A percentile compares a stretch with the other conserved stretches of the same genome.
These are phyloP conservation scores for Pseudochromis fuscus DNA, from an alignment of 2,797 vertebrate species.

Conservation along the genomic window DNA sequence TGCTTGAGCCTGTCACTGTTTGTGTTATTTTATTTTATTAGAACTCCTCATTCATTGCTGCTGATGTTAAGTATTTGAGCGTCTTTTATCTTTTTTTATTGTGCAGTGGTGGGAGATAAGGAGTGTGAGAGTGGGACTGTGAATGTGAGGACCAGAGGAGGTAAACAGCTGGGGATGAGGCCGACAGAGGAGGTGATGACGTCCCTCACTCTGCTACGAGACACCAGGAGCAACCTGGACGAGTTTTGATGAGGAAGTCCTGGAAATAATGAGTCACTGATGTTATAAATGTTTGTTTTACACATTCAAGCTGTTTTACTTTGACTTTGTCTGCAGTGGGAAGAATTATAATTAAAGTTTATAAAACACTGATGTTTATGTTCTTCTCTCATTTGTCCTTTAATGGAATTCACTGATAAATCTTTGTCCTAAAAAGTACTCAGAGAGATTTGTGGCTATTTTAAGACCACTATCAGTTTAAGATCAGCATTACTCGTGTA, in stretches of 20 bases:
- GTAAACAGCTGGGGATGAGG: conserved; percentile 84
- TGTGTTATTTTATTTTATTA: not conserved
- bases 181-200: conserved; percentile 75
- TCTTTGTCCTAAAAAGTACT: conserved; percentile 11
- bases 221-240: conserved; percentile 82
- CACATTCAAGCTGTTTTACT: conserved; percentile 27
- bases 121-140: conserved; percentile 85
- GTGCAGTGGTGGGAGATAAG: conserved; percentile 88
- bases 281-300: conserved; percentile 40
- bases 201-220: conserved; percentile 83
- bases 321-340: conserved; percentile 18
- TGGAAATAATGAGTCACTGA: conserved; percentile 38
- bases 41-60: not conserved
- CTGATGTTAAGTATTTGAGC: conserved; percentile 22
- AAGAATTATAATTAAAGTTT: conserved; percentile 73
- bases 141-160: conserved; percentile 86
- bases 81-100: conserved; percentile 19
- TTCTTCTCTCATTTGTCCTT: conserved; percentile 6
- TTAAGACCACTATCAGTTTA: conserved; percentile 43
- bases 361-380: not conserved
- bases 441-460: conserved; percentile 38
- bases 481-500: conserved; percentile 37
- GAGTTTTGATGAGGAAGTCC: conserved; percentile 79
- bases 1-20: not conserved
- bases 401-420: conserved; percentile 22